Base-by-base conservation (phyloP, 1,140 invertebrate genomes). In the Bombus waltoni region DNA sequence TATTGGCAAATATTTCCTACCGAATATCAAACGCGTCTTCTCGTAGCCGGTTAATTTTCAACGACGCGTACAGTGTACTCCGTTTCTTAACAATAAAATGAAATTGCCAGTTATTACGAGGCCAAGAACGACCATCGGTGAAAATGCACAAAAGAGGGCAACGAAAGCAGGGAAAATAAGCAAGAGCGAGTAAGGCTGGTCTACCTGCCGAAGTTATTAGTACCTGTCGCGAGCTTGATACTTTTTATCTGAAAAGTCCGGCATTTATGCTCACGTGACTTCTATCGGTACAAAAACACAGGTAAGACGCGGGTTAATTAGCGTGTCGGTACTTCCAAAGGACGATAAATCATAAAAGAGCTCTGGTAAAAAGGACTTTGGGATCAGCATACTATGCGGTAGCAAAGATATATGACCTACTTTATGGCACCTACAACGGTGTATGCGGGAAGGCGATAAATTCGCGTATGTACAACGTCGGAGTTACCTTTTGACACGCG, bases 391-490 rank as follows among this genome's bases (percentile, higher is more conserved):
- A 89, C 80, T 87, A 85, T 62, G 84, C 87, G 38, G 87, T 81
- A 87, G 91, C 85, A 78, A 89, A 92, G 90, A 92, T 92, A 91
- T 92, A 93, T 88, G 91, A 87, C 89, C 90, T 89, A 92, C 80
- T 93, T 92, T 89, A 91, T 87, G 85, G 87, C 88, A 77, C 86
- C 86, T 88, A 89, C 87, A 84, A 88, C 87, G 83, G 87, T 86
- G 86, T 88, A 87, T 81, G 87, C 82, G 86, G 86, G 80, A 87
- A 70, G 18, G 83, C 87, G 85, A 92, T 92, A 91, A 92, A 92
- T 92, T 88, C 65, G 84, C 87, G 47, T n/a, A 47, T 13, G n/a
- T n/a, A 76, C 70, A 15, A 18, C 47, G 25, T 35, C 22, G 18
- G 13, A 74, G 75, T 79, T 79, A 38, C 86, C 74, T 74, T 72